Evolutionary conservation across 2,113 vertebrate species (phyloP).

Genomic region (Ochotona curzoniae): DNA sequence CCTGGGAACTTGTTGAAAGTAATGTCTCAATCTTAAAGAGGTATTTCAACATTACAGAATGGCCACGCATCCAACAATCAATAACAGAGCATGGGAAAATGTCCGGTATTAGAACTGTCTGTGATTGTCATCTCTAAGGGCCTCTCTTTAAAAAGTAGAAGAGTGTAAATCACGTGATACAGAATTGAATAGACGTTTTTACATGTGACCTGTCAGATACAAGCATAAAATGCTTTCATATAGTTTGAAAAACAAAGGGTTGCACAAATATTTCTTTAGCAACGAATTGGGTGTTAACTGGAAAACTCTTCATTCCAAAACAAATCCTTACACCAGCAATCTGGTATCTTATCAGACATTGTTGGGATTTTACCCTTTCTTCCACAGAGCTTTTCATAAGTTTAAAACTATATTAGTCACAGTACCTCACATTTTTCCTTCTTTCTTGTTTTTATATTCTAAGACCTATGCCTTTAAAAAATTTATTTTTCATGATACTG

Average conservation of each 20-base stretch:
- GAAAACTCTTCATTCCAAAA: background rate
- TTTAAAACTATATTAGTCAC: background rate
- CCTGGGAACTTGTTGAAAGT: background rate
- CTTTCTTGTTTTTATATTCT: too few species aligned
- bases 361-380: background rate
- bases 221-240: background rate
- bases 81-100: background rate
- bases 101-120: background rate
- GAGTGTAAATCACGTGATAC: background rate
- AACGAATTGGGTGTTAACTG: background rate
- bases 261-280: background rate
- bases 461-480: too few species aligned
- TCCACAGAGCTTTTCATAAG: background rate
- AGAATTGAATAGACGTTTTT: slow-evolving; percentile 18
- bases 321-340: background rate
- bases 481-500: too few species aligned
- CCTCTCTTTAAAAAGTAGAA: background rate
- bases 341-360: background rate
- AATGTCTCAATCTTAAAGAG: background rate
- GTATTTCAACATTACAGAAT: background rate
- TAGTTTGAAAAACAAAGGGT: slow-evolving; percentile 17
- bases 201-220: background rate
- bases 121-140: background rate
- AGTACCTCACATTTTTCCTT: background rate
- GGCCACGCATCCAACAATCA: background rate